These are phyloP conservation scores for Trissolcus brochymenae DNA, from an alignment of 2,888 invertebrate species.

Conservation along the genomic window DNA sequence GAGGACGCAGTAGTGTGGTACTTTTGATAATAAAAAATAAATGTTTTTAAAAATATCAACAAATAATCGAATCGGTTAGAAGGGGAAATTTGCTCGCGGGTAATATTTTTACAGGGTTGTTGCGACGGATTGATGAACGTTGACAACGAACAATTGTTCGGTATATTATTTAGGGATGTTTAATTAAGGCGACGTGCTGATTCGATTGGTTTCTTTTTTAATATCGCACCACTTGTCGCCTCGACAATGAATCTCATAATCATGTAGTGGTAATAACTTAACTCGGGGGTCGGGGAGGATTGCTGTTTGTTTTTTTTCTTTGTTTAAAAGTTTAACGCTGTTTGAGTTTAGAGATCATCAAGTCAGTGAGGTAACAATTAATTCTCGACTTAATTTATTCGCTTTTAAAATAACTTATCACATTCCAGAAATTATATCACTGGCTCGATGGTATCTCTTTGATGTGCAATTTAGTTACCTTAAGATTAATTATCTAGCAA, in stretches of 20 bases:
- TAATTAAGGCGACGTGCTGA: constrained; percentile 1
- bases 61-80: neutral
- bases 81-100: neutral
- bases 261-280: too few species aligned
- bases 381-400: too few species aligned
- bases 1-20: neutral
- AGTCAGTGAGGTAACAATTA: too few species aligned
- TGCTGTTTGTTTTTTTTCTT: too few species aligned
- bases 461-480: too few species aligned
- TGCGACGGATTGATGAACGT: neutral
- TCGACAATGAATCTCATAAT: neutral
- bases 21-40: neutral
- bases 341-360: too few species aligned
- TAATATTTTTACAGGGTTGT: neutral
- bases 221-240: constrained; percentile 4
- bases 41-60: constrained; percentile 6
- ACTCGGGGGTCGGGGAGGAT: too few species aligned
- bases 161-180: constrained; percentile 15
- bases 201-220: neutral
- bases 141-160: constrained; percentile 24
- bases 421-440: too few species aligned
- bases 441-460: too few species aligned
- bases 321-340: too few species aligned
- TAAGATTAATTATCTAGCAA: too few species aligned
- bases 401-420: too few species aligned